phyloP scores from a whole-genome alignment of 2,797 vertebrate genomes.

The Columba guinea region DNA sequence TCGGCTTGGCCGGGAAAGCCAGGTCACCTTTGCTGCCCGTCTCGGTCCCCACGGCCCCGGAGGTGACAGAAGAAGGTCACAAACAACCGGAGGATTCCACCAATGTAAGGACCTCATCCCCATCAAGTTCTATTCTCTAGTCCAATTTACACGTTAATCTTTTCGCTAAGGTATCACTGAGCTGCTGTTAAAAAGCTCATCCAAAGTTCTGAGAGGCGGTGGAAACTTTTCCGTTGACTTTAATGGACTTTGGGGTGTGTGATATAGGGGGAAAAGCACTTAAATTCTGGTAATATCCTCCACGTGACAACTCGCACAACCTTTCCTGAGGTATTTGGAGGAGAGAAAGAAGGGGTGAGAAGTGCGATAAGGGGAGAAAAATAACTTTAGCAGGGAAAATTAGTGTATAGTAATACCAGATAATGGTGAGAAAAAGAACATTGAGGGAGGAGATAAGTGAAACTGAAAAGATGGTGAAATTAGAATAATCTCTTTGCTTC shows the following conservation, averaged over 20 bases:
- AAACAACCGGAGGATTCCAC: conserved; percentile 85
- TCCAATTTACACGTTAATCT: not conserved
- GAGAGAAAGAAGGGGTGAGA: not conserved
- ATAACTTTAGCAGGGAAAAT: not conserved
- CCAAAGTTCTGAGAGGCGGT: not conserved
- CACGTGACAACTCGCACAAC: not conserved
- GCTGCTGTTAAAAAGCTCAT: accelerated
- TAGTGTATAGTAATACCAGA: not conserved
- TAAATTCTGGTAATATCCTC: accelerated
- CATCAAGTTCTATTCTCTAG: accelerated
- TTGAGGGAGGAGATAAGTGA: not conserved
- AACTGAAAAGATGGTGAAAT: not conserved
- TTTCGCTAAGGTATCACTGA: no score
- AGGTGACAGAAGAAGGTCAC: conserved; percentile 86
- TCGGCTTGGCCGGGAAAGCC: conserved; percentile 91
- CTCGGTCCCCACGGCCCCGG: conserved; percentile 92
- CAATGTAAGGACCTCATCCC: conserved; percentile 79
- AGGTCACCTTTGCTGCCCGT: conserved; percentile 93
- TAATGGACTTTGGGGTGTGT: not conserved
- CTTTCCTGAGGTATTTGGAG: not conserved
- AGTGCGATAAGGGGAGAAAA: not conserved
- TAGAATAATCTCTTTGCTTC: not conserved
- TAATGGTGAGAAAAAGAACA: not conserved
- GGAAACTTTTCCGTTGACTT: not conserved
- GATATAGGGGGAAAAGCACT: not conserved